Evolutionary conservation across 2,113 vertebrate genomes (phyloP).

Genomic region (Cottus gobio): DNA sequence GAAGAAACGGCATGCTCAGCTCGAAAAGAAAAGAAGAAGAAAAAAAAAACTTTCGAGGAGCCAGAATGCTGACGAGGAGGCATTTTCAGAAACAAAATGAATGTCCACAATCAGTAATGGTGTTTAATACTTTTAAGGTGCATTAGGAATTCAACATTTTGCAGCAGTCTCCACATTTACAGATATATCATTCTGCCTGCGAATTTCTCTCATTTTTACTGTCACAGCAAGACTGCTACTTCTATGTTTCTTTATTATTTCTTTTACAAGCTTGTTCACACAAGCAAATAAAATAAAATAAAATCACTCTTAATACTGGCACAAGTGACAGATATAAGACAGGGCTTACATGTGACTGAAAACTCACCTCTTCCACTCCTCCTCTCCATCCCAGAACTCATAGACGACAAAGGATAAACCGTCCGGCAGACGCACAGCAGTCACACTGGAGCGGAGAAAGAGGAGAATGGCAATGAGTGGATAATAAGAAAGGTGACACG

Average conservation of each 20-base stretch:
- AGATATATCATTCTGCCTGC: slow-evolving; percentile 9
- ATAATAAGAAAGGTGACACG: not conserved
- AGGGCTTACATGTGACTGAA: not conserved
- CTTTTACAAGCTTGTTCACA: not conserved
- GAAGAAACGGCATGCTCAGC: slow-evolving; percentile 25
- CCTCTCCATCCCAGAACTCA: slow-evolving; percentile 95
- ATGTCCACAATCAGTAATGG: slow-evolving; percentile 20
- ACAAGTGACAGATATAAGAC: not conserved
- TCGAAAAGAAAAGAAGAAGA: not conserved
- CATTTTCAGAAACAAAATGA: slow-evolving; percentile 38
- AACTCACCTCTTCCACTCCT: slow-evolving; percentile 92
- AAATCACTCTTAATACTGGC: not conserved
- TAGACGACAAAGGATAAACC: slow-evolving; percentile 92
- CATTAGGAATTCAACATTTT: slow-evolving; percentile 13
- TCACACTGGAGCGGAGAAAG: slow-evolving; percentile 82
- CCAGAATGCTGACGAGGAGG: slow-evolving; percentile 58
- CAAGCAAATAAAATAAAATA: too few relatives aligned
- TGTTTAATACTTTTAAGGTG: slow-evolving; percentile 39
- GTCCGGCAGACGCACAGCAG: slow-evolving; percentile 88
- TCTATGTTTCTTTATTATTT: not conserved
- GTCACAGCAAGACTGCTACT: not conserved
- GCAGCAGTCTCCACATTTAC: slow-evolving; percentile 9
- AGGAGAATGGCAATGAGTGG: slow-evolving; percentile 21
- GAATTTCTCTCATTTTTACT: not conserved
- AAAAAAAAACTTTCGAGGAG: slow-evolving; percentile 20